These are phyloP conservation scores for Keiferia lycopersicella DNA, from an alignment of 2,888 invertebrate species.

Conservation along the genomic window DNA sequence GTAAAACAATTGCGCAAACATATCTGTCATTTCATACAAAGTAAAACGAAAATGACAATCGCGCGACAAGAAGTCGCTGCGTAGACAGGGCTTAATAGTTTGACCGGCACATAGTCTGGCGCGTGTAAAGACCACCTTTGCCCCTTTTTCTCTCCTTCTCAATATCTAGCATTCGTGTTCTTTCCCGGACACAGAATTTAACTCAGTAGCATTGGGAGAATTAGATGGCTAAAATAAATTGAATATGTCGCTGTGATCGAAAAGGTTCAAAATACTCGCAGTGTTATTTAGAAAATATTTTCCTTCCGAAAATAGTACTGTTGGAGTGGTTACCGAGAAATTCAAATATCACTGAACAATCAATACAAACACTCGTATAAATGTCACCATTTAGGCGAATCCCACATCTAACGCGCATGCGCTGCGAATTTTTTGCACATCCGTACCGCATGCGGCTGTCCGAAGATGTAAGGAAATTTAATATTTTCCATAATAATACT, in stretches of 20 bases:
- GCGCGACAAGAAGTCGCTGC: no score
- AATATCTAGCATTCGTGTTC: neutral
- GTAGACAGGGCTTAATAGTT: no score
- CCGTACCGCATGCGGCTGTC: no score
- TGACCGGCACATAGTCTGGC: no score
- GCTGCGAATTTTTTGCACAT: no score
- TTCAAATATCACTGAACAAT: neutral
- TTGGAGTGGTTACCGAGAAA: neutral
- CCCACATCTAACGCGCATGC: no score
- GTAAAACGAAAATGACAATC: no score
- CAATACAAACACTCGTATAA: neutral
- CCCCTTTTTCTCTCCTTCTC: neutral
- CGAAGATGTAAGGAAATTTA: no score
- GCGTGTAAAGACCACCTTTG: neutral
- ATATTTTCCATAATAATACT: no score
- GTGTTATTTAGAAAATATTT: neutral
- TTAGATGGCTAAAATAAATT: conserved; percentile 19
- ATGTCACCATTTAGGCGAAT: neutral
- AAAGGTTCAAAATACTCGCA: conserved; percentile 13
- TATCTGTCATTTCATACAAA: no score
- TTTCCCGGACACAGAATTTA: neutral
- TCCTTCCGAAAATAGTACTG: neutral
- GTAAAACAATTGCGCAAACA: no score
- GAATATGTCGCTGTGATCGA: conserved; percentile 21
- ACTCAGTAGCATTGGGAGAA: neutral